Base-by-base conservation (phyloP, 2,888 invertebrate species). In the Anagyrus pseudococci region DNA sequence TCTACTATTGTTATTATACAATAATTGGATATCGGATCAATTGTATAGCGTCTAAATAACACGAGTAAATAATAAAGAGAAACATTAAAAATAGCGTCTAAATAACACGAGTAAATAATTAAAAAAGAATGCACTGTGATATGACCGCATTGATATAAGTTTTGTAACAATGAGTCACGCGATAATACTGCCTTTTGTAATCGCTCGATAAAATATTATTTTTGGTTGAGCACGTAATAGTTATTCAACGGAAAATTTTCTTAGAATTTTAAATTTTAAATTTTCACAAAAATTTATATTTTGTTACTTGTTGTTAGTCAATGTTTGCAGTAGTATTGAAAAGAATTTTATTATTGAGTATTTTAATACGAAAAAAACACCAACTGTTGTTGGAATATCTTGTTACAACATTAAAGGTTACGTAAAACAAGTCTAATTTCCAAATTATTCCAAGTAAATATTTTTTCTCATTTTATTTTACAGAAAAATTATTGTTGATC, bases 271-370 rank as follows among this genome's bases (percentile, higher is more conserved):
- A 29, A 4, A 37, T 10, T 37, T 8, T 37, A 19, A 13, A 3
- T 3, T 1, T 33, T 7, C 8, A 52, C 62, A 40, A 22, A 25
- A 52, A 53, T 40, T n/a, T n/a, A 19, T 48, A 15, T 8, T 58
- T 19, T 58, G 3, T 48, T 37, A 37, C 15, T n/a, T 4, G 23
- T 53, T 53, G 4, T 15, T 57, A 1, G 10, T 41, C 1, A 37
- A 6, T 17, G 43, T 50, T 25, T 17, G 25, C 7, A 50, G 29
- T 33, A 58, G n/a, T 3, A 17, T 17, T 1, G 15, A 61, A 17
- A 61, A 65, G 41, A 26, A 55, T 19, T 50, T 65, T 29, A 49
- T 65, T 41, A 13, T 58, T 8, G 41, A 61, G n/a, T 65, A 55
- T 44, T 61, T 65, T 46, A 13, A 15, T 10, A 40, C 41, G 15